Evolutionary conservation across 2,888 invertebrate genomes (phyloP).

Genomic region (Cloeon dipterum): DNA sequence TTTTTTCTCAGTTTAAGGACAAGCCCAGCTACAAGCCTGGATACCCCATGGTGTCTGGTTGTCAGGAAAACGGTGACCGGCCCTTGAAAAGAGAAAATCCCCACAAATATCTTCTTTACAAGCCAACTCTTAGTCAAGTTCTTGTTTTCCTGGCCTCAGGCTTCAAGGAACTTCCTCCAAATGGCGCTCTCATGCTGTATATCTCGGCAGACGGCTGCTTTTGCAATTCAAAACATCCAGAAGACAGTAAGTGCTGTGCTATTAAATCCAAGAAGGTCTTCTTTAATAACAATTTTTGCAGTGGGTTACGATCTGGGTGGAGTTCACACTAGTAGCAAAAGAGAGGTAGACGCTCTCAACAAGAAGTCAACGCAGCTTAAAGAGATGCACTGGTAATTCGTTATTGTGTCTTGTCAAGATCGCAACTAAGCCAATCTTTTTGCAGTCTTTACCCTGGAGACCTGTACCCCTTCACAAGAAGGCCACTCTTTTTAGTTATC

Average conservation of each 20-base stretch:
- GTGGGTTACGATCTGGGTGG: constrained; percentile 84
- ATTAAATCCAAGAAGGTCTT: no score
- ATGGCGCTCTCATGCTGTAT: constrained; percentile 76
- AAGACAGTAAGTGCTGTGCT: constrained; percentile 65
- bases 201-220: constrained; percentile 83
- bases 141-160: constrained; percentile 72
- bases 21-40: constrained; percentile 13
- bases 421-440: neutral
- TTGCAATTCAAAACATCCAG: constrained; percentile 59
- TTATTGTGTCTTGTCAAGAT: no score
- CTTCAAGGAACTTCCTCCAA: constrained; percentile 78
- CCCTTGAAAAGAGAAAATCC: constrained; percentile 66
- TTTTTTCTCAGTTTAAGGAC: constrained; percentile 11
- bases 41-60: constrained; percentile 22
- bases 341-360: constrained; percentile 38
- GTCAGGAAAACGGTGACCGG: constrained; percentile 42
- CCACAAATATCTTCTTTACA: constrained; percentile 88
- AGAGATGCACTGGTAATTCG: constrained; percentile 26
- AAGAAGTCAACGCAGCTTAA: constrained; percentile 18
- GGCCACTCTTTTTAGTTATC: constrained; percentile 79
- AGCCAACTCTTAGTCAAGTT: constrained; percentile 82
- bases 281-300: constrained; percentile 20
- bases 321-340: constrained; percentile 65
- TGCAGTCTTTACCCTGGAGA: constrained; percentile 73
- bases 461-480: constrained; percentile 74